A percentile compares a stretch with the other conserved stretches of the same genome.
Evolutionary conservation across 2,888 invertebrate species (phyloP).

Genomic region (Oxystoma pomonae): DNA sequence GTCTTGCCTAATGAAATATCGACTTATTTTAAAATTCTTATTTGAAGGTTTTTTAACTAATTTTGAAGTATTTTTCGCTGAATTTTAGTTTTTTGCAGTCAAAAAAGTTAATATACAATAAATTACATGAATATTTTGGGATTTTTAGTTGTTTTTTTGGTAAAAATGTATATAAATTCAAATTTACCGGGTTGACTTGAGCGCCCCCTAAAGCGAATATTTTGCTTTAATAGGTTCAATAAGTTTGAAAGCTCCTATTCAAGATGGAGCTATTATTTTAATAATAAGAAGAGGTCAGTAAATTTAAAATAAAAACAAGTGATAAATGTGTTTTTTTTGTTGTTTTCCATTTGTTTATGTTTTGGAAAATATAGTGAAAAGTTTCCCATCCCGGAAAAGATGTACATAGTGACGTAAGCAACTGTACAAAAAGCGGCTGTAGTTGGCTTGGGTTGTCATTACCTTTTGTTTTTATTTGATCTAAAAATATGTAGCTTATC

Average conservation of each 20-base stretch:
- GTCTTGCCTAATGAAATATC: too few relatives aligned
- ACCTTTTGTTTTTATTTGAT: too few relatives aligned
- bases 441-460: too few relatives aligned
- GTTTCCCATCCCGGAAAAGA: background rate
- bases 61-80: too few relatives aligned
- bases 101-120: too few relatives aligned
- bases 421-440: too few relatives aligned
- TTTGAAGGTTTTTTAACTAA: too few relatives aligned
- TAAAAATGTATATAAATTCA: too few relatives aligned
- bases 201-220: constrained; percentile 19
- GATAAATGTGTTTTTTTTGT: constrained; percentile 5
- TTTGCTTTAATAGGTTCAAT: constrained; percentile 30
- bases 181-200: background rate
- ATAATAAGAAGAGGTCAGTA: constrained; percentile 46
- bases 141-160: too few relatives aligned
- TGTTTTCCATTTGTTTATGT: background rate
- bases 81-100: too few relatives aligned
- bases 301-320: constrained; percentile 41
- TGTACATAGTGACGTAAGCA: background rate
- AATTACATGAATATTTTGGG: too few relatives aligned
- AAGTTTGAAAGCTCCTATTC: constrained; percentile 44
- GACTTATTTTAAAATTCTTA: too few relatives aligned
- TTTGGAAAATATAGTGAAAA: background rate
- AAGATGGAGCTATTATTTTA: constrained; percentile 49
- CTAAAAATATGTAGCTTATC: background rate